Percentiles rank a stretch among this genome's conserved stretches.
Evolutionary conservation across 1,140 invertebrate species (phyloP).

Genomic region (Nasonia vitripennis): DNA sequence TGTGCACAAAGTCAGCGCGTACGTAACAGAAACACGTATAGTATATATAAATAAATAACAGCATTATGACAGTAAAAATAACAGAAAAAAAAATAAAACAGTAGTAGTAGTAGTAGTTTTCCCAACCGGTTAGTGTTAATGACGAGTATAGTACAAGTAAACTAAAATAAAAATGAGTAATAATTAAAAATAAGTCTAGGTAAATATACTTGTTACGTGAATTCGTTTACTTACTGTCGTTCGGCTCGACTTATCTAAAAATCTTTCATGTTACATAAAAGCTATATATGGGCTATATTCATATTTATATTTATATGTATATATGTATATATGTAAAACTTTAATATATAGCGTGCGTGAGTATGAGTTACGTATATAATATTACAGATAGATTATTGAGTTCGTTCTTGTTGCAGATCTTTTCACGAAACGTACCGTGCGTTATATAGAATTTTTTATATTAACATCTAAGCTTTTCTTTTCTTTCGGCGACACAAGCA

Average conservation of each 20-base stretch:
- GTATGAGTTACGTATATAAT: conserved; percentile 50
- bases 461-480: conserved; percentile 38
- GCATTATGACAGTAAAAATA: conserved; percentile 43
- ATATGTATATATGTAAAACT: conserved; percentile 43
- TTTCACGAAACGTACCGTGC: conserved; percentile 50
- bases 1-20: conserved; percentile 45
- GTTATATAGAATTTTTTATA: conserved; percentile 7
- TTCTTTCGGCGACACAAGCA: conserved; percentile 27
- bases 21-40: conserved; percentile 37
- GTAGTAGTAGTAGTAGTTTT: conserved; percentile 58
- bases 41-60: conserved; percentile 42
- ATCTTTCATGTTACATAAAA: conserved; percentile 70
- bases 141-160: conserved; percentile 48
- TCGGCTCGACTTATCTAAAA: conserved; percentile 69
- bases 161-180: conserved; percentile 50
- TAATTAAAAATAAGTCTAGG: conserved; percentile 59
- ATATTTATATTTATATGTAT: conserved; percentile 49
- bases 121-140: conserved; percentile 65
- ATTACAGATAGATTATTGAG: conserved; percentile 51
- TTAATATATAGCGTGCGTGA: conserved; percentile 62
- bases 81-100: conserved; percentile 47
- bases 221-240: conserved; percentile 73
- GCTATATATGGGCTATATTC: conserved; percentile 60
- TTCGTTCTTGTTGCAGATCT: conserved; percentile 62
- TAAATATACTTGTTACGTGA: conserved; percentile 72